Evolutionary conservation across 2,113 vertebrate species (phyloP).

Genomic region (Falcunculus frontatus): DNA sequence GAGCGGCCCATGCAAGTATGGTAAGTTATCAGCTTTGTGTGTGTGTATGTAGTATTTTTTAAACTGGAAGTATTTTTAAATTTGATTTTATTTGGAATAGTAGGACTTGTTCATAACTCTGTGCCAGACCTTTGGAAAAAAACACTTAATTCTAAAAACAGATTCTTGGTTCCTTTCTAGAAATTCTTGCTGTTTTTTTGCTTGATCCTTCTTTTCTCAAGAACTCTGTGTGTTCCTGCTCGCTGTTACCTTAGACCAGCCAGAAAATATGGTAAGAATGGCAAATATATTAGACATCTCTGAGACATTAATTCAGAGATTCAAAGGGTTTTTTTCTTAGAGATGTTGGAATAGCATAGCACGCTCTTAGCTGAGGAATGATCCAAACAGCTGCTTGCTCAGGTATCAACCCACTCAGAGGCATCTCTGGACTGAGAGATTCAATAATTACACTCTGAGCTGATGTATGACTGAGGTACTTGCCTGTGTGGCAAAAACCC

Average conservation of each 20-base stretch:
- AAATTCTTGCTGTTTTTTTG: conserved; percentile 9
- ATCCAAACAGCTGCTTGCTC: background rate
- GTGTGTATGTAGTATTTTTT: background rate
- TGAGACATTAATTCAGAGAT: background rate
- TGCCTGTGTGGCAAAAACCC: background rate
- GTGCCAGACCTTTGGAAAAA: background rate
- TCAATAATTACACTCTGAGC: background rate
- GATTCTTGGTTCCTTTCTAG: background rate
- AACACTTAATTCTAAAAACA: background rate
- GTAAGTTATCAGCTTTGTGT: conserved; percentile 7
- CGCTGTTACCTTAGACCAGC: conserved; percentile 53
- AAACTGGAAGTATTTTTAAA: background rate
- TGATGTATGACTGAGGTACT: background rate
- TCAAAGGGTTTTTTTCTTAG: background rate
- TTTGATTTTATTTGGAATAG: background rate
- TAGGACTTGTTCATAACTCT: background rate
- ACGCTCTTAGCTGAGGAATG: background rate
- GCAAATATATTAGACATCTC: background rate
- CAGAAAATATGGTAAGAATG: conserved; percentile 53
- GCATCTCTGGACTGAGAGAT: background rate
- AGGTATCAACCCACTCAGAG: background rate
- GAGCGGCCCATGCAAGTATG: conserved; percentile 33
- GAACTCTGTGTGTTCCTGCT: background rate
- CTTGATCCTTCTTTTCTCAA: conserved; percentile 20
- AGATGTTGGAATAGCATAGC: background rate